Evolutionary conservation across 2,888 invertebrate genomes (phyloP), one percentile per base, ranked within the genome.

Genomic region (Deroplatys truncata): DNA sequence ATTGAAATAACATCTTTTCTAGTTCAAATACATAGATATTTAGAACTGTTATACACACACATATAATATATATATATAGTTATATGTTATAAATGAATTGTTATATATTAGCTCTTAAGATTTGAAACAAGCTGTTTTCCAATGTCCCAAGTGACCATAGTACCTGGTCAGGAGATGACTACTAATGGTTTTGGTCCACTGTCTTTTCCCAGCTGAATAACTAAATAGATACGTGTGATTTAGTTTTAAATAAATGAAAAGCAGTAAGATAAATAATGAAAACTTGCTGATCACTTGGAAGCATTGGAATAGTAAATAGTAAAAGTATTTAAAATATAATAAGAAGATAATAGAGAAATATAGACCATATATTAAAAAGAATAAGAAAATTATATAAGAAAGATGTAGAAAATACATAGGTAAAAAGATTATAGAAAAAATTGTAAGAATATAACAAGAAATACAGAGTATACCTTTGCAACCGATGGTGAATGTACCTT

Each of bases 371-470:
- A 91, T 88, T 90, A 90, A 91, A 90, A 92, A 84, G 90, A 90
- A 89, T 90, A 91, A 91, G 91, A 90, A 90, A 91, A 72, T 25
- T 1, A 25, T 90, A 90, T 90, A 91, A 90, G 90, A 91, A 90
- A 91, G 90, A 92, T 91, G 91, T 89, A 91, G 91, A 91, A 92
- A 91, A 91, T 88, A 90, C 84, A 91, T 86, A 90, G 90, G 20
- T 91, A 84, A 90, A 90, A 90, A 91, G 90, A 91, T 87, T 83
- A 25, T 16, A 85, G 31, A 43, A 87, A 89, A 89, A 85, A 31
- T 28, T 84, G 84, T 83, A 28, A 31, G 35, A 29, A 84, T 28
- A 86, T 72, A 86, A 84, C 49, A 82, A 35, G 20, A 86, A 84
- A 85, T 82, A 84, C 82, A 84, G 28, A 89, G 86, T 82, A 43